Evolutionary conservation across 2,888 invertebrate genomes (phyloP).

Genomic region (Noctua janthina): DNA sequence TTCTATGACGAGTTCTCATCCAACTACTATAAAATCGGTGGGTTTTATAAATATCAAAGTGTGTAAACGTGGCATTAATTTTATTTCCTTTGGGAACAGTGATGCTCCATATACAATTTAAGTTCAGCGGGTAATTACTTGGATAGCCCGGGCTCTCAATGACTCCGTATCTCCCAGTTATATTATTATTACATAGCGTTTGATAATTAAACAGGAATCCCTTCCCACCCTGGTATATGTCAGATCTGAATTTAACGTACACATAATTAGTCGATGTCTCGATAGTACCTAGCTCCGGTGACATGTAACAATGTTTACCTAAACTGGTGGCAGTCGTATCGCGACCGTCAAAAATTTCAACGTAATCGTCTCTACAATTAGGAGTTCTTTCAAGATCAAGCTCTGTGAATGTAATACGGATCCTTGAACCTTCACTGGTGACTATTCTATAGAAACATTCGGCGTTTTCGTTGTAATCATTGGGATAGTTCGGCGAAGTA

Average conservation of each 20-base stretch:
- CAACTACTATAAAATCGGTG: conserved; percentile 36
- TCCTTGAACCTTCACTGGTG: conserved; percentile 93
- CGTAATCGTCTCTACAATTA: conserved; percentile 92
- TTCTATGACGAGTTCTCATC: conserved; percentile 24
- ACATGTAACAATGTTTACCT: conserved; percentile 91
- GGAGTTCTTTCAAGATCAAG: conserved; percentile 92
- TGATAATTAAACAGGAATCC: conserved; percentile 95
- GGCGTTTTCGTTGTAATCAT: conserved; percentile 92
- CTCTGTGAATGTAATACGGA: conserved; percentile 92
- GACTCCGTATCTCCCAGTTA: conserved; percentile 93
- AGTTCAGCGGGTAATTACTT: conserved; percentile 89
- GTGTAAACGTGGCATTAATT: conserved; percentile 95
- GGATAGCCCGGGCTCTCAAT: conserved; percentile 97
- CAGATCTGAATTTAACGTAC: conserved; percentile 93
- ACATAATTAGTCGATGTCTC: conserved; percentile 91
- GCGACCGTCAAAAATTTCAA: conserved; percentile 93
- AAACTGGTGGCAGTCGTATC: conserved; percentile 88
- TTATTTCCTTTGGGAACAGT: conserved; percentile 94
- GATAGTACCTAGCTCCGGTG: conserved; percentile 83
- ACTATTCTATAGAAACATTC: conserved; percentile 95
- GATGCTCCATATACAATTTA: conserved; percentile 95
- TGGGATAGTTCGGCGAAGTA: conserved; percentile 96
- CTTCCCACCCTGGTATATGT: conserved; percentile 91
- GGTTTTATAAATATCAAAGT: conserved; percentile 89
- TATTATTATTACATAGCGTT: conserved; percentile 92